Percentiles rank a stretch among this genome's conserved stretches.
Conservation (phyloP, 2,113 vertebrate genomes). For the Pao palembangensis region DNA sequence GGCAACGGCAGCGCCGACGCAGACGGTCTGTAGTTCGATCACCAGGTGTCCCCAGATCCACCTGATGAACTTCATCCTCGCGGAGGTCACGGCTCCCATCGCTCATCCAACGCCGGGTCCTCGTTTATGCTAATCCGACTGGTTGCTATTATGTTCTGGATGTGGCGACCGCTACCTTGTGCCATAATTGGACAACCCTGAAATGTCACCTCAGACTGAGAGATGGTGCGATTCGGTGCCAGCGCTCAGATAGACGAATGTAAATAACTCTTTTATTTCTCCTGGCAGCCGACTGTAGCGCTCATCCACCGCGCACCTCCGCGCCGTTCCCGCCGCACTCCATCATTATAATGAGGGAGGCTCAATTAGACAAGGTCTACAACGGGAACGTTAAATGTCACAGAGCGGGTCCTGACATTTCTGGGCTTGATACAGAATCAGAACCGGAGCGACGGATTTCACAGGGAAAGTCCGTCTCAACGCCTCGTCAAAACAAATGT, state of each 20-base stretch:
- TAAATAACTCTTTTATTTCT: slow-evolving; percentile 44
- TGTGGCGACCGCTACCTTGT: slow-evolving; percentile 53
- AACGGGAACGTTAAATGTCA: slow-evolving; percentile 72
- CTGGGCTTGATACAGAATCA: slow-evolving; percentile 73
- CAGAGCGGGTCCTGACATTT: slow-evolving; percentile 74
- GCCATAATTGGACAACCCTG: slow-evolving; percentile 39
- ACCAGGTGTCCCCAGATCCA: too few relatives aligned
- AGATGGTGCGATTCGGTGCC: slow-evolving; percentile 36
- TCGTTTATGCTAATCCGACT: slow-evolving; percentile 43
- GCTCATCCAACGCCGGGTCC: slow-evolving; percentile 41
- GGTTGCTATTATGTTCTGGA: slow-evolving; percentile 57
- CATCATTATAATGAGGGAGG: slow-evolving; percentile 72
- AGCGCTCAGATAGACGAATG: slow-evolving; percentile 28
- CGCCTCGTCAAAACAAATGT: slow-evolving; percentile 62
- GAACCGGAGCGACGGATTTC: slow-evolving; percentile 63
- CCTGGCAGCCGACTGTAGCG: slow-evolving; percentile 38
- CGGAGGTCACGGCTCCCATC: slow-evolving; percentile 24
- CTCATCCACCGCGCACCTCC: slow-evolving; percentile 55
- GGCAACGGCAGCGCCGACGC: too few relatives aligned
- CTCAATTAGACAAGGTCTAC: slow-evolving; percentile 74
- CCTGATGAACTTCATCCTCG: slow-evolving; percentile 9
- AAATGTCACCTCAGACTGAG: slow-evolving; percentile 64
- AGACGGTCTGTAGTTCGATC: too few relatives aligned
- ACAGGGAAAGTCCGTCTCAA: slow-evolving; percentile 63
- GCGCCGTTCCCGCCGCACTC: slow-evolving; percentile 48